Base-by-base conservation (phyloP, 2,113 vertebrate genomes). In the Rhinolophus sinicus region DNA sequence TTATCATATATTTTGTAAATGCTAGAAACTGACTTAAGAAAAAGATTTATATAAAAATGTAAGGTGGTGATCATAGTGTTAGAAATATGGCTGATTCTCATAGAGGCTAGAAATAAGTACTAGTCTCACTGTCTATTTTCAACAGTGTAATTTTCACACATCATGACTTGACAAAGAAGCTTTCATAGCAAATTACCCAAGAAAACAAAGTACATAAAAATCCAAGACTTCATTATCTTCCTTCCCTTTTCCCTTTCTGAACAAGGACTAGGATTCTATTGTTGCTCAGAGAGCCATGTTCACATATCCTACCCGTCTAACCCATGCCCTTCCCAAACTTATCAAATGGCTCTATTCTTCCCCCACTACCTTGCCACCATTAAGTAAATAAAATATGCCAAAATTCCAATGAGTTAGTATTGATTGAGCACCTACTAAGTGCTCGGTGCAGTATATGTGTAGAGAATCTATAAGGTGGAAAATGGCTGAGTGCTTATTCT, bases 81-180 rank as follows among this genome's bases (percentile, higher is more conserved):
- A 90, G 58, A 90, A 92, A 73, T 65, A 73, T n/a, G 72, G 21
- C 47, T 78, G 64, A 85, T 81, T 86, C 8, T 95, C 52, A 54
- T 15, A 64, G 72, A 78, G n/a, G 67, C 38, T 47, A 75, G 12
- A 86, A 67, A 38, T 33, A 70, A 50, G 5, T 44, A 62, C 18
- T 58, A 62, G 21, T 75, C 4, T 26, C 82, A 64, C 44, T 85
- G 12, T 64, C 65, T 78, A 60, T 88, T 81, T 77, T 5, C 8
- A 64, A 60, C 33, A 76, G 15, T 69, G 60, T 81, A 26, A 75
- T 70, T 21, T 90, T n/a, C 47, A 47, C 22, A 65, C 18, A 67
- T 88, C 83, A 67, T 70, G n/a, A 88, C 28, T 58, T 88, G 30
- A 80, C 14, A 70, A 84, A 85, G 26, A 58, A 30, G 15, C 52